These are phyloP conservation scores for Tachystola acroxantha DNA, from an alignment of 2,888 invertebrate species.

Conservation along the genomic window DNA sequence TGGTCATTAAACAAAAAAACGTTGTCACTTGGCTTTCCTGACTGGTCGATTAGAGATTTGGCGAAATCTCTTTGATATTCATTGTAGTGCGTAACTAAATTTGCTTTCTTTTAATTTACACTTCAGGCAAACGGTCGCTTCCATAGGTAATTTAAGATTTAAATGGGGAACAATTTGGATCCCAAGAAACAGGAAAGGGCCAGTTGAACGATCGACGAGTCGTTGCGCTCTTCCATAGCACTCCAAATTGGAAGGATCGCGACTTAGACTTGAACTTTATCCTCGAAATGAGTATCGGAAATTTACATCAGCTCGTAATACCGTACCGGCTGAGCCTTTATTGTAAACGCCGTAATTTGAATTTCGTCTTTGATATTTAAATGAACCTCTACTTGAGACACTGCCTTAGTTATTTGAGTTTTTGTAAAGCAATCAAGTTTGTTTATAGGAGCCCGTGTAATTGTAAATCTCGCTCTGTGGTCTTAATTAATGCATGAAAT, in stretches of 20 bases:
- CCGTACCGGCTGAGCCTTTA: constrained; percentile 71
- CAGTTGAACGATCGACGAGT: constrained; percentile 23
- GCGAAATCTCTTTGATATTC: neutral
- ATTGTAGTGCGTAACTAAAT: neutral
- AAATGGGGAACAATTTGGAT: constrained; percentile 10
- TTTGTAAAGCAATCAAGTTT: constrained; percentile 79
- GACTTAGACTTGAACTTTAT: constrained; percentile 67
- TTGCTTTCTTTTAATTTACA: constrained; percentile 8
- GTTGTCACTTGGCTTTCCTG: no score
- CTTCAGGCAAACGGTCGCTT: constrained; percentile 6
- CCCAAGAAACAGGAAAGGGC: constrained; percentile 10
- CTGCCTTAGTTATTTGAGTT: constrained; percentile 77
- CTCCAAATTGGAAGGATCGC: constrained; percentile 42
- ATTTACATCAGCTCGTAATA: constrained; percentile 77
- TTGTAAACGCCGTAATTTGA: constrained; percentile 78
- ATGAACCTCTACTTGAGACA: constrained; percentile 77
- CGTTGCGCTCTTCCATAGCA: constrained; percentile 16
- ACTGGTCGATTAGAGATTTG: no score
- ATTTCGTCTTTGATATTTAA: constrained; percentile 78
- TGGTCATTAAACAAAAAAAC: no score
- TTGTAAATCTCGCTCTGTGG: constrained; percentile 74
- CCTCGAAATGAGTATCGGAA: constrained; percentile 76
- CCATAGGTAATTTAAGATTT: constrained; percentile 12
- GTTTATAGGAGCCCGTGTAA: constrained; percentile 72
- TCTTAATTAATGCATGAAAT: constrained; percentile 72